Conservation (phyloP, 1,140 invertebrate species). For the Platorchestia sp. region DNA sequence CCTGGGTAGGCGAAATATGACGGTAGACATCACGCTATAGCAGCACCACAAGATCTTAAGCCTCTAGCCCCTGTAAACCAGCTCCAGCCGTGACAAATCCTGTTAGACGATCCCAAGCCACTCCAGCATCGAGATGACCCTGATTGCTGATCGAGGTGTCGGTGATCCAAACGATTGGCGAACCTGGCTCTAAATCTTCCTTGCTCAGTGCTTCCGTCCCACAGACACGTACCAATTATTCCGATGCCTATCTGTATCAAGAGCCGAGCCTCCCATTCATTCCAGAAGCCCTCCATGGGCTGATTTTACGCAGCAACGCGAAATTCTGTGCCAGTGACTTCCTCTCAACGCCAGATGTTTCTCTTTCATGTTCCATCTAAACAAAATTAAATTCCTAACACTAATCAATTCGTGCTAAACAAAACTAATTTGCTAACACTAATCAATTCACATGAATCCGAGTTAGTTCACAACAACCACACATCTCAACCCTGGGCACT, state of each 20-base stretch:
- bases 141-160: constrained; percentile 8
- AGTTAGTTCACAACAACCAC: background rate
- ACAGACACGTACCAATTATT: constrained; percentile 29
- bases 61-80: too few relatives aligned
- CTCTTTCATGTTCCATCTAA: background rate
- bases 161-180: background rate
- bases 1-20: too few relatives aligned
- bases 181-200: background rate
- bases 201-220: background rate
- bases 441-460: background rate
- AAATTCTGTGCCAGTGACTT: background rate
- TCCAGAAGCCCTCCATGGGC: background rate
- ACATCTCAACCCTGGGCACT: background rate
- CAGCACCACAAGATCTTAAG: too few relatives aligned
- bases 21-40: too few relatives aligned
- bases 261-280: background rate
- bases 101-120: background rate
- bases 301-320: background rate
- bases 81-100: background rate
- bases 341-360: background rate
- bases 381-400: background rate
- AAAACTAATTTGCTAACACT: background rate
- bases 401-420: background rate
- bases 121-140: background rate
- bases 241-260: background rate